These are phyloP conservation scores for Synanthedon formicaeformis DNA, from an alignment of 2,888 invertebrate genomes.

Conservation along the genomic window DNA sequence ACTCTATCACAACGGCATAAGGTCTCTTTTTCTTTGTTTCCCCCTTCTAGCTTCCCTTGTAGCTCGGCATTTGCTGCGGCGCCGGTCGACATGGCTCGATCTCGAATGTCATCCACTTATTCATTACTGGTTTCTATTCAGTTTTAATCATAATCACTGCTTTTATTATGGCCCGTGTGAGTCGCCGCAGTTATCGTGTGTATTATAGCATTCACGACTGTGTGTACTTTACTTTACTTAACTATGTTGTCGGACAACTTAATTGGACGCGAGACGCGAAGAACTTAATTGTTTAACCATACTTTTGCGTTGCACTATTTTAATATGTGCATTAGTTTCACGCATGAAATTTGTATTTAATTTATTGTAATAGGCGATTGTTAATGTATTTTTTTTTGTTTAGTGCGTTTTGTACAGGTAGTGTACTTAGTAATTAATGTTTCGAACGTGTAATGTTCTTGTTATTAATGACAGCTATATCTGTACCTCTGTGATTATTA, in stretches of 20 bases:
- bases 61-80: slow-evolving; percentile 50
- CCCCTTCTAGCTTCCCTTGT: slow-evolving; percentile 12
- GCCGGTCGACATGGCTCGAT: slow-evolving; percentile 57
- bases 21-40: slow-evolving; percentile 16
- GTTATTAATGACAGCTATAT: not conserved
- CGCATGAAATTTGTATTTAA: not conserved
- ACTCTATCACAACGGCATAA: slow-evolving; percentile 14
- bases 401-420: not conserved
- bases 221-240: slow-evolving; percentile 15
- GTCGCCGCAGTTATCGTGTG: slow-evolving; percentile 21
- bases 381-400: not conserved
- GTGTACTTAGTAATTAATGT: not conserved
- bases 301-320: not conserved
- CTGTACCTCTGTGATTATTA: too few relatives aligned
- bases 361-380: not conserved
- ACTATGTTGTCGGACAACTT: not conserved
- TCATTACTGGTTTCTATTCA: slow-evolving; percentile 61
- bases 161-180: slow-evolving; percentile 8
- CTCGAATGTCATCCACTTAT: slow-evolving; percentile 68
- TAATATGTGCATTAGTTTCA: not conserved
- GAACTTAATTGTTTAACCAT: not conserved
- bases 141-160: slow-evolving; percentile 62
- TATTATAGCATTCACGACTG: slow-evolving; percentile 21
- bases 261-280: not conserved
- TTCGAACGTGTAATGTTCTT: not conserved